phyloP scores from a whole-genome alignment of 1,140 invertebrate species.

The Schmidtea mediterranea region DNA sequence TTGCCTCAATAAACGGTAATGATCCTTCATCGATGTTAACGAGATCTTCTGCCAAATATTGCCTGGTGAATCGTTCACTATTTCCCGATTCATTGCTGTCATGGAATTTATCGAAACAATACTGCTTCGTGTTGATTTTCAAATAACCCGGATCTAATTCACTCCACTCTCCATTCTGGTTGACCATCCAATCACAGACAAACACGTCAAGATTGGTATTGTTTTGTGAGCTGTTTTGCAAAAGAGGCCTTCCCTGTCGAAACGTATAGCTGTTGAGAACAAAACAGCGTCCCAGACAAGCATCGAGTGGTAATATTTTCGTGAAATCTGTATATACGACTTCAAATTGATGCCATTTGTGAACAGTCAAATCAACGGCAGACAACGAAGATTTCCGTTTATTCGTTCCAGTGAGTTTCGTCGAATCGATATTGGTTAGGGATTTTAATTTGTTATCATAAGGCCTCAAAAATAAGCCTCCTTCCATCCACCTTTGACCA shows the following conservation, averaged over 20 bases:
- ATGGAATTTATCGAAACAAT: no score
- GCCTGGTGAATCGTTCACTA: no score
- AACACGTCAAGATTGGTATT: neutral
- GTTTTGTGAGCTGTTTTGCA: neutral
- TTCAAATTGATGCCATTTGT: neutral
- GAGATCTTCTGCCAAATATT: no score
- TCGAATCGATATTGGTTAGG: neutral
- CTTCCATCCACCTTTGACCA: slow-evolving; percentile 1
- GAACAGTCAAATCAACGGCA: neutral
- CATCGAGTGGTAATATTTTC: neutral
- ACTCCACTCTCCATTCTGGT: neutral
- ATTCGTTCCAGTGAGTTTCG: no score
- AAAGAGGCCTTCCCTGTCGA: neutral
- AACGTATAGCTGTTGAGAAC: neutral
- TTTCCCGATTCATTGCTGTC: no score
- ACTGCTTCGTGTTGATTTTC: neutral
- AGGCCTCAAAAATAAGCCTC: neutral
- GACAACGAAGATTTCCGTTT: no score
- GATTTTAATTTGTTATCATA: neutral
- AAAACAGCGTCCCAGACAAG: neutral
- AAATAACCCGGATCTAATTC: slow-evolving; percentile 3
- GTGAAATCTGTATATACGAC: neutral
- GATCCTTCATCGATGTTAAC: no score
- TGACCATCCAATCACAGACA: neutral
- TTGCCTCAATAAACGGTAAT: no score